Evolutionary conservation across 2,113 vertebrate genomes (phyloP).

Genomic region (Microtus richardsoni): DNA sequence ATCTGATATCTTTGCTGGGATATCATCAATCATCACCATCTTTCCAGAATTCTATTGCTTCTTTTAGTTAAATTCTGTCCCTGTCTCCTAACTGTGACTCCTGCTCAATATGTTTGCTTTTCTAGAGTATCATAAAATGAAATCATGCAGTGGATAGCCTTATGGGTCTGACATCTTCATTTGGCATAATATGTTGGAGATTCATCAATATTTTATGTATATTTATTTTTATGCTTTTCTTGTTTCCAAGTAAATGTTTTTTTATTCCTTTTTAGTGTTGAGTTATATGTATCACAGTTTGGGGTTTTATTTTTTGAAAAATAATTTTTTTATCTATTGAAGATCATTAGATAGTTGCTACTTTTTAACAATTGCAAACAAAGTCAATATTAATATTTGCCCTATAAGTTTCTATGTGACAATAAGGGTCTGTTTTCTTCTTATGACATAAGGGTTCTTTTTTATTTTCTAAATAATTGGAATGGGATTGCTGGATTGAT

Average conservation of each 20-base stretch:
- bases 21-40: not conserved
- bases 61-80: conserved; percentile 6
- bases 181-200: not conserved
- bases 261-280: not conserved
- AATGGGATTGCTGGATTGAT: not conserved
- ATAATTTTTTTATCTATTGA: not conserved
- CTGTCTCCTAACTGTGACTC: not conserved
- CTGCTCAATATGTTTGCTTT: not conserved
- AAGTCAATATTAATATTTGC: conserved; percentile 21
- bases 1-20: no score
- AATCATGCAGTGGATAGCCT: not conserved
- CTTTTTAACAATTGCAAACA: not conserved
- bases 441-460: not conserved
- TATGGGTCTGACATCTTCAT: not conserved
- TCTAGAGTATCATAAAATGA: not conserved
- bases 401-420: not conserved
- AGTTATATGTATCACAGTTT: not conserved
- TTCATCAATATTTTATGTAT: not conserved
- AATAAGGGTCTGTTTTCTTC: not conserved
- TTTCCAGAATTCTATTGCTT: not conserved
- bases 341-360: not conserved
- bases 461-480: conserved; percentile 11
- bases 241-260: not conserved
- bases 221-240: not conserved
- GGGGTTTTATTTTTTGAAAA: not conserved